Base-by-base conservation (phyloP, 2,888 invertebrate species). In the Podotricha telesiphe region DNA sequence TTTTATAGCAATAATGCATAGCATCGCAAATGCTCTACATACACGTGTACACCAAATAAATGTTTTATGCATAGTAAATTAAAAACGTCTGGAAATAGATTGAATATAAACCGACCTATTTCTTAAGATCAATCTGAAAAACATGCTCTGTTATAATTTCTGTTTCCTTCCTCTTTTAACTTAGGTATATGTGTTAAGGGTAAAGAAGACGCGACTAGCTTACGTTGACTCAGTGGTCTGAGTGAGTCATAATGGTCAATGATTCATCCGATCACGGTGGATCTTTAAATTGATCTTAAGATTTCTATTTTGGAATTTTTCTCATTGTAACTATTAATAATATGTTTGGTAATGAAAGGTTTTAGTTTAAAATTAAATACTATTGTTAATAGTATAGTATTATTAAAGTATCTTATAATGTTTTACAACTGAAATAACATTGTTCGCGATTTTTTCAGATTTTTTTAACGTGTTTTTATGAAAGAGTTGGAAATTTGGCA, bases 191-290 rank as follows among this genome's bases (percentile, higher is more conserved):
- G 58, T 70, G 47, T 19, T 55, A 13, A 10, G 71, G 55, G 68
- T 17, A 69, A 76, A 65, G 34, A 73, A 69, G 75, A 76, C 65
- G 61, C 48, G 19, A 13, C 58, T 68, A 75, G 70, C 7, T 17
- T 50, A 34, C 74, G 71, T 74, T 76, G 77, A 78, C 76, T 77
- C 75, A 73, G 55, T 75, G 78, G 61, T 40, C 56, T 10, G 48
- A 15, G 78, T 85, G 86, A 87, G 79, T 86, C 86, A 86, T 73
- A 48, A 71, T 79, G 86, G 86, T 84, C 81, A 83, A 78, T 87
- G 88, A 87, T 85, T 87, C 88, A 88, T 79, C 76, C 76, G 59
- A 53, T 71, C 51, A 65, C 65, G 47, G 62, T n/a, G 37, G 50
- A 58, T 79, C 71, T 76, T 70, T 73, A 70, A 77, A 77, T 80